Evolutionary conservation across 2,888 invertebrate genomes (phyloP), one percentile per base, ranked within the genome.

Genomic region (Camptogramma bilineatum): DNA sequence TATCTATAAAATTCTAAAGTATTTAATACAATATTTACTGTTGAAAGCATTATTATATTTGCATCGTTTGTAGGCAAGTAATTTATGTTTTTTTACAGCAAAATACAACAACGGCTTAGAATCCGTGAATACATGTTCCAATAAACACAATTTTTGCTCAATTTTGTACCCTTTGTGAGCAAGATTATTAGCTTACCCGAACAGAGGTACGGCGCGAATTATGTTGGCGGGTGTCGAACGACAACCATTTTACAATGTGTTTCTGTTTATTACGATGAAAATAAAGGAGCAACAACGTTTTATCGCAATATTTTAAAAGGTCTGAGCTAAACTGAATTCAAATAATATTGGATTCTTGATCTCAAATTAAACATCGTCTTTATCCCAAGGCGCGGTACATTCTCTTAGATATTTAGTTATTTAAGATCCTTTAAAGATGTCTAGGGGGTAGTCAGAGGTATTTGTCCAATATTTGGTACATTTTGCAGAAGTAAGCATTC

Each of bases 81-180:
- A 19, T 17, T 19, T 19, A 47, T 47, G 13, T 47, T 21, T 19
- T n/a, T 9, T 2, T 28, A 47, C 4, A 39, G 34, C 47, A 47
- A 47, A 13, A 28, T 28, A 9, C 31, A 55, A 34, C 34, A 39
- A 50, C 48, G 39, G n/a, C 24, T 19, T 16, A 44, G 39, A 52
- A 48, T 24, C 42, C 28, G 17, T 21, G 46, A 62, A 56, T 44
- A 51, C 17, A 42, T 54, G 8, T 51, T 44, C 34, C 24, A 62
- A 47, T 62, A 62, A 53, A 65, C 50, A 17, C 44, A 44, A 54
- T 47, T 53, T 64, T 65, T 53, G 44, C 52, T 61, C 52, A 19
- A 31, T 48, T 61, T 52, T 58, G 17, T 44, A 50, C 31, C 53
- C 53, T 58, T 65, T 65, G 65, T 65, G 39, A 19, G n/a, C 24